phyloP scores from a whole-genome alignment of 1,140 invertebrate genomes.

The Ceratosolen fusciceps region DNA sequence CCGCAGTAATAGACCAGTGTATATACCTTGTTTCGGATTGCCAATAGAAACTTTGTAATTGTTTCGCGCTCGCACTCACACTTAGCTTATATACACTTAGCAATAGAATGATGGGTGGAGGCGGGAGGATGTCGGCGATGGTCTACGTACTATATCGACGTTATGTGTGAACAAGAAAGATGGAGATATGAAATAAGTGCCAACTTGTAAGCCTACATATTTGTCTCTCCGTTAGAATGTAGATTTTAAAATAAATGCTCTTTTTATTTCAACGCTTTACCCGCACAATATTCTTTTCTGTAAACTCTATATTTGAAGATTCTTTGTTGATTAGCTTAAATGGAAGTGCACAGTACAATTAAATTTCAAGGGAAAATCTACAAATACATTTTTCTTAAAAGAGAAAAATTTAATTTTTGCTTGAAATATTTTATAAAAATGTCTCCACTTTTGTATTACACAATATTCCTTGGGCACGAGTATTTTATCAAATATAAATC shows the following conservation, averaged over 20 bases:
- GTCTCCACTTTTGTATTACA: too few species aligned
- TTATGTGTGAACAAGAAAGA: conserved; percentile 37
- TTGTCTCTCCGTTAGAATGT: background rate
- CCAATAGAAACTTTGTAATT: conserved; percentile 60
- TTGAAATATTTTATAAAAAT: too few species aligned
- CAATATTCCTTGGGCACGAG: too few species aligned
- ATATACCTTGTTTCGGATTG: conserved; percentile 53
- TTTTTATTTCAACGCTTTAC: too few species aligned
- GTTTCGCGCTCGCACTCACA: conserved; percentile 48
- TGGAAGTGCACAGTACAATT: too few species aligned
- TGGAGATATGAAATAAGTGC: background rate
- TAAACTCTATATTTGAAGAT: too few species aligned
- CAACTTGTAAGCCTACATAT: background rate
- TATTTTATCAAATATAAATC: too few species aligned
- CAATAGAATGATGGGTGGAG: conserved; percentile 9
- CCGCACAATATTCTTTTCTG: too few species aligned
- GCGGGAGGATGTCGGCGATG: background rate
- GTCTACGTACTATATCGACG: conserved; percentile 2
- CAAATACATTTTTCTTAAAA: too few species aligned
- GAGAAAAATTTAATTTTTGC: too few species aligned
- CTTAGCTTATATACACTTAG: conserved; percentile 32
- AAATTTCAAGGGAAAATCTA: too few species aligned
- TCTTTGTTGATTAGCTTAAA: too few species aligned
- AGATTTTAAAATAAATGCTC: background rate
- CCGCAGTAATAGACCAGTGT: conserved; percentile 18